Conservation (phyloP, 2,797 vertebrate genomes). For the Trichosurus vulpecula region DNA sequence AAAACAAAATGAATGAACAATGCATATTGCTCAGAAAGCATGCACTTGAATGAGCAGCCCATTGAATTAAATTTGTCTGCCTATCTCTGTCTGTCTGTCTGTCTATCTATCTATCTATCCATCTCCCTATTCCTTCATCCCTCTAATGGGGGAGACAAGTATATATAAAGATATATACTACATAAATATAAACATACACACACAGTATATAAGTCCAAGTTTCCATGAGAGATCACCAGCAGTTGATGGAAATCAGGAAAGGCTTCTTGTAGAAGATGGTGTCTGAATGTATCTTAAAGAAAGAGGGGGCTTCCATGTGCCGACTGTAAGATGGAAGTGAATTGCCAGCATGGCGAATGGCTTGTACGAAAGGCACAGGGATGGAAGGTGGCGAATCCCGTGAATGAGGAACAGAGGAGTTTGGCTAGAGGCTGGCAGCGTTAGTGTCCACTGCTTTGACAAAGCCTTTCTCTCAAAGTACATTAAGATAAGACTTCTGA, state of each 20-base stretch:
- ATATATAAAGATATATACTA: not conserved
- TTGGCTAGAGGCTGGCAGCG: not conserved
- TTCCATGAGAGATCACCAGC: not conserved
- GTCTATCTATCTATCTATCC: not conserved
- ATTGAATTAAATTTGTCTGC: not conserved
- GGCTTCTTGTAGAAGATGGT: not conserved
- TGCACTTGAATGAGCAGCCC: not conserved
- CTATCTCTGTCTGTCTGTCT: not conserved
- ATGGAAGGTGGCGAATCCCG: not conserved
- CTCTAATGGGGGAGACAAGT: not conserved
- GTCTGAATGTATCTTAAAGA: not conserved
- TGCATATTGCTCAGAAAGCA: not conserved
- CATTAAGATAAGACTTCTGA: not conserved
- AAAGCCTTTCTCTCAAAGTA: not conserved
- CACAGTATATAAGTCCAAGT: not conserved
- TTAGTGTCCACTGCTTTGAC: not conserved
- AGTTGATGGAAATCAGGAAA: not conserved
- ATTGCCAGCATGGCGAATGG: not conserved
- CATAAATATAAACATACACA: not conserved
- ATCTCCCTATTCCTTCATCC: too few species aligned
- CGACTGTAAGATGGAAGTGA: not conserved
- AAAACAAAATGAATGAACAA: not conserved
- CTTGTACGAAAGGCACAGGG: not conserved
- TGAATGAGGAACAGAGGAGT: not conserved
- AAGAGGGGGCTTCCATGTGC: not conserved